Percentiles rank a stretch among this genome's conserved stretches.
Evolutionary conservation across 2,888 invertebrate species (phyloP).

Genomic region (Orthosia cruda): DNA sequence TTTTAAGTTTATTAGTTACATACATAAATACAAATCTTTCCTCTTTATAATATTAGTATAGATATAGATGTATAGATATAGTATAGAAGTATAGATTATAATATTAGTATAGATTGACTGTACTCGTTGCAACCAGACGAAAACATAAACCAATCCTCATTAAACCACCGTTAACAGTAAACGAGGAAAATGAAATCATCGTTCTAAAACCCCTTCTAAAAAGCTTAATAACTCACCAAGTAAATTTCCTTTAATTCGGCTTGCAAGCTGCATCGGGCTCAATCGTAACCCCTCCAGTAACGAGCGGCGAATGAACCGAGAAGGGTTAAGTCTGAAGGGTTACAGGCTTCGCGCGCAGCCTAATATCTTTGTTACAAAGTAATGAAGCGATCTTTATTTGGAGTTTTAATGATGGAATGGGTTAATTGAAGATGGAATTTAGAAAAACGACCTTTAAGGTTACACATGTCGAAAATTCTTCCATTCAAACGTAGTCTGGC

Average conservation of each 20-base stretch:
- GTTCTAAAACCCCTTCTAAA: slow-evolving; percentile 69
- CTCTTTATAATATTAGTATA: no score
- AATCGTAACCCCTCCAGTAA: slow-evolving; percentile 84
- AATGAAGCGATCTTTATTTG: slow-evolving; percentile 70
- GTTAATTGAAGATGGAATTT: background rate
- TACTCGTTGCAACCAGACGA: background rate
- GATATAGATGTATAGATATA: no score
- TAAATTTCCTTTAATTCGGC: slow-evolving; percentile 80
- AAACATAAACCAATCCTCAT: slow-evolving; percentile 36
- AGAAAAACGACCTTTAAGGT: background rate
- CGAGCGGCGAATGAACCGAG: slow-evolving; percentile 77
- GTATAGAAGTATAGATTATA: no score
- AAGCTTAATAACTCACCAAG: slow-evolving; percentile 79
- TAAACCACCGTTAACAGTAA: slow-evolving; percentile 39
- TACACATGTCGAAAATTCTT: no score
- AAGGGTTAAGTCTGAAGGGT: slow-evolving; percentile 72
- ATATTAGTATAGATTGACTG: no score
- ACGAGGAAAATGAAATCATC: slow-evolving; percentile 51
- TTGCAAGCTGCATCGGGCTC: slow-evolving; percentile 76
- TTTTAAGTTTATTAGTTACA: no score
- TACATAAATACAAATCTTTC: no score
- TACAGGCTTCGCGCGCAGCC: slow-evolving; percentile 70
- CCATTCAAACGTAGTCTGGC: no score
- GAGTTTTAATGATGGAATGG: slow-evolving; percentile 61
- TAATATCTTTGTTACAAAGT: slow-evolving; percentile 73